Evolutionary conservation across 1,140 invertebrate genomes (phyloP).

Genomic region (Argopecten irradians): DNA sequence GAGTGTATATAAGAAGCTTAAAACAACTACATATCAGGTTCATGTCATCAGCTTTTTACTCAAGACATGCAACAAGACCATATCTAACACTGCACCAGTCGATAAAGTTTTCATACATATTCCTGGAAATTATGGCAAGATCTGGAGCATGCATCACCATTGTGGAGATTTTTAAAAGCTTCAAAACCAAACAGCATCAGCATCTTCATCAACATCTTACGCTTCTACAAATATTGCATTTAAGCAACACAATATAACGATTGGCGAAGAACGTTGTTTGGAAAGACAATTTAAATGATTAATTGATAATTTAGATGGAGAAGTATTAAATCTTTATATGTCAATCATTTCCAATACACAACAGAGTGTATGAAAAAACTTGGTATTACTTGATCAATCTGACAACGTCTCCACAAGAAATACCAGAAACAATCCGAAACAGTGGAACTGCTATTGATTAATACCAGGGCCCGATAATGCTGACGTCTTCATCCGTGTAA

Average conservation of each 20-base stretch:
- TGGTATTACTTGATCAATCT: background rate
- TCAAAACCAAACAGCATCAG: background rate
- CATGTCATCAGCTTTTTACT: too few relatives aligned
- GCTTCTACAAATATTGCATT: too few relatives aligned
- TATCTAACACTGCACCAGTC: background rate
- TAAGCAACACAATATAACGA: too few relatives aligned
- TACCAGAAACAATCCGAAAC: background rate
- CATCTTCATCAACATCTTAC: too few relatives aligned
- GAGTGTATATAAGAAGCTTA: background rate
- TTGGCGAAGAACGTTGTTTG: too few relatives aligned
- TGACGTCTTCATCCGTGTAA: background rate
- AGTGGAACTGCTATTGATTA: background rate
- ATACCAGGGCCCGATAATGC: background rate
- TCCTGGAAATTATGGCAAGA: background rate
- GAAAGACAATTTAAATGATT: too few relatives aligned
- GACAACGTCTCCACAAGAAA: background rate
- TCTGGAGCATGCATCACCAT: too few relatives aligned
- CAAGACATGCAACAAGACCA: background rate
- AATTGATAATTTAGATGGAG: too few relatives aligned
- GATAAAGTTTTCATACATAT: background rate
- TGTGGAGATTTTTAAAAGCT: background rate
- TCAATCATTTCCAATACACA: background rate
- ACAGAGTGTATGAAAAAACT: background rate
- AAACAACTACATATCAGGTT: too few relatives aligned
- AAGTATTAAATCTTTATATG: background rate